phyloP scores from a whole-genome alignment of 2,113 vertebrate genomes.

The Ornithorhynchus anatinus region DNA sequence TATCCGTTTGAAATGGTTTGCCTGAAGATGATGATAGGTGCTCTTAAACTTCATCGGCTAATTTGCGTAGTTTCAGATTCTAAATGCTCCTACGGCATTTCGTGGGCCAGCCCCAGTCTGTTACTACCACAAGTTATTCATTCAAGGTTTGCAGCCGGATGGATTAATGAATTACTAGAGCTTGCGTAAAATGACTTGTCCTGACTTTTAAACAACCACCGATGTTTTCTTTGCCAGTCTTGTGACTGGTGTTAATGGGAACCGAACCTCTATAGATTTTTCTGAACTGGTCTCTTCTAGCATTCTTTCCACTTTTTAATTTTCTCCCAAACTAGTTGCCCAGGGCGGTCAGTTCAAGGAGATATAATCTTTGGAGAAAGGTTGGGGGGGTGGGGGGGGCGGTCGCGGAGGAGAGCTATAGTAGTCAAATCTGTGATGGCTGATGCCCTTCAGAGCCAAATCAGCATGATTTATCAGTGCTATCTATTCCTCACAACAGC shows the following conservation, averaged over 20 bases:
- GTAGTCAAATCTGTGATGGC: slow-evolving; percentile 56
- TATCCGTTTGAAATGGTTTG: slow-evolving; percentile 48
- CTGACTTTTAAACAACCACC: slow-evolving; percentile 72
- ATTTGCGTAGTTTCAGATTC: slow-evolving; percentile 52
- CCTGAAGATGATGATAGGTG: slow-evolving; percentile 30
- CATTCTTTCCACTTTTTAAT: too few species aligned
- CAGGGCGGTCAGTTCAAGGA: slow-evolving; percentile 64
- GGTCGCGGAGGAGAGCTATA: slow-evolving; percentile 5
- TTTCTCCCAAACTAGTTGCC: slow-evolving; percentile 58
- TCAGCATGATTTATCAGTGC: slow-evolving; percentile 64
- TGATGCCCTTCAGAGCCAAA: slow-evolving; percentile 63
- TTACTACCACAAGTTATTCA: slow-evolving; percentile 74
- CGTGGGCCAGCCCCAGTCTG: slow-evolving; percentile 51
- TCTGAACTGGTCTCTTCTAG: too few species aligned
- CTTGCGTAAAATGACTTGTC: slow-evolving; percentile 79
- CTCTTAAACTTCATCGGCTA: slow-evolving; percentile 42
- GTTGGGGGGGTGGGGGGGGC: slow-evolving; percentile 20
- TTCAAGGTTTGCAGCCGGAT: slow-evolving; percentile 69
- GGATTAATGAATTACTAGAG: slow-evolving; percentile 86
- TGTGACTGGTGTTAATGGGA: slow-evolving; percentile 75
- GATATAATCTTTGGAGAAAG: slow-evolving; percentile 26
- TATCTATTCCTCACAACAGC: slow-evolving; percentile 59
- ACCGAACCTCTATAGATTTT: slow-evolving; percentile 28
- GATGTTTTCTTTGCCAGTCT: slow-evolving; percentile 69
- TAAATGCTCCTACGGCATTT: slow-evolving; percentile 33